Percentiles rank a stretch among this genome's conserved stretches.
phyloP scores from a whole-genome alignment of 2,888 invertebrate genomes.

The Sminthurinus aureus region DNA sequence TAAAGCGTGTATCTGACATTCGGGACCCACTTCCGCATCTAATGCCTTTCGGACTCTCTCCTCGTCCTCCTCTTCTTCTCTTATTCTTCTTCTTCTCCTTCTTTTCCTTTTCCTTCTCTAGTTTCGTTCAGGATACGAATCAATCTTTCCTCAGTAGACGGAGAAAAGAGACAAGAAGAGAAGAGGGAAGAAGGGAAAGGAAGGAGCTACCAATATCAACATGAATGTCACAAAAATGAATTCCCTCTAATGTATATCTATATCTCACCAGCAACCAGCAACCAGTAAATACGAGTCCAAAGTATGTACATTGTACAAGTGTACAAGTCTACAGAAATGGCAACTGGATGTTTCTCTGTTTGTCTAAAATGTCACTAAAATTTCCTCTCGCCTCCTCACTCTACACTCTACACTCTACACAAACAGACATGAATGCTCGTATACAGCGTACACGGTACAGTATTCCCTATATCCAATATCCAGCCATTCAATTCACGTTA shows the following conservation, averaged over 20 bases:
- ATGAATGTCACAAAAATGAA: conserved; percentile 27
- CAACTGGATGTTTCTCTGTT: not conserved
- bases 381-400: not conserved
- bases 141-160: conserved; percentile 44
- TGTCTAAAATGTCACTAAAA: not conserved
- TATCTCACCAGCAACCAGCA: not conserved
- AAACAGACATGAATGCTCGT: not conserved
- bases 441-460: no score
- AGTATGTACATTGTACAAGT: not conserved
- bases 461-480: not conserved
- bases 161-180: conserved; percentile 1
- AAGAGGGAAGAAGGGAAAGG: not conserved
- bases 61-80: not conserved
- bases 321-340: not conserved
- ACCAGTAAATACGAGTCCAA: not conserved
- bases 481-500: not conserved
- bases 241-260: conserved; percentile 15
- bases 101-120: no score
- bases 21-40: conserved; percentile 44
- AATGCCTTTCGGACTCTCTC: conserved; percentile 41
- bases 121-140: conserved; percentile 39
- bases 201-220: conserved; percentile 9
- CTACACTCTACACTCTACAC: not conserved
- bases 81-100: not conserved
- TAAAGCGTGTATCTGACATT: conserved; percentile 58